Evolutionary conservation across 1,140 invertebrate species (phyloP).

Genomic region (Drosophila subobscura): DNA sequence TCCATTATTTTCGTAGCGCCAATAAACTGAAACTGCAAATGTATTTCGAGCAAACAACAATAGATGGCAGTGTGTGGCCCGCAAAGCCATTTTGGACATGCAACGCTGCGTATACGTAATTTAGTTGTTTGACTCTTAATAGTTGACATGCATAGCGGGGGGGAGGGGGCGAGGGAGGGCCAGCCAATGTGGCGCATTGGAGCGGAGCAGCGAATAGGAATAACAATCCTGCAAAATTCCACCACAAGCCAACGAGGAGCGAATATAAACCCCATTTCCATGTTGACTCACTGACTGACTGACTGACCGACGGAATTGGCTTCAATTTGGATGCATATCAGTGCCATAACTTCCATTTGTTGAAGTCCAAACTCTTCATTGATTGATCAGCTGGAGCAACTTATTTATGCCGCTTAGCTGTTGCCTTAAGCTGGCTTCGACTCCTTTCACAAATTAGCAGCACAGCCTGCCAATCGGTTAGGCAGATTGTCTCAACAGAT

Average conservation of each 20-base stretch:
- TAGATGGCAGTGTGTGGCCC: background rate
- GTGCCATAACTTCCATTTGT: too few relatives aligned
- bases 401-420: background rate
- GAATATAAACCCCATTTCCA: too few relatives aligned
- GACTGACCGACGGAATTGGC: too few relatives aligned
- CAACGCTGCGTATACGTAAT: conserved; percentile 69
- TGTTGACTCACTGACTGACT: too few relatives aligned
- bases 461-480: too few relatives aligned
- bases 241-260: too few relatives aligned
- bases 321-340: too few relatives aligned
- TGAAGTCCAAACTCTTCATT: too few relatives aligned
- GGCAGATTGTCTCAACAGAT: too few relatives aligned
- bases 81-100: conserved; percentile 36
- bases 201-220: background rate
- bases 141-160: conserved; percentile 43
- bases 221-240: too few relatives aligned
- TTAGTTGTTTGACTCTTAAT: conserved; percentile 68
- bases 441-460: background rate
- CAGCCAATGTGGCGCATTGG: background rate
- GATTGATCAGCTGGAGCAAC: background rate
- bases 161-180: background rate
- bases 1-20: conserved; percentile 68
- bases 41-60: conserved; percentile 42
- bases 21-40: conserved; percentile 74
- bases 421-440: background rate